Conservation (phyloP, 1,140 invertebrate genomes). For the Magallana ariakensis region DNA sequence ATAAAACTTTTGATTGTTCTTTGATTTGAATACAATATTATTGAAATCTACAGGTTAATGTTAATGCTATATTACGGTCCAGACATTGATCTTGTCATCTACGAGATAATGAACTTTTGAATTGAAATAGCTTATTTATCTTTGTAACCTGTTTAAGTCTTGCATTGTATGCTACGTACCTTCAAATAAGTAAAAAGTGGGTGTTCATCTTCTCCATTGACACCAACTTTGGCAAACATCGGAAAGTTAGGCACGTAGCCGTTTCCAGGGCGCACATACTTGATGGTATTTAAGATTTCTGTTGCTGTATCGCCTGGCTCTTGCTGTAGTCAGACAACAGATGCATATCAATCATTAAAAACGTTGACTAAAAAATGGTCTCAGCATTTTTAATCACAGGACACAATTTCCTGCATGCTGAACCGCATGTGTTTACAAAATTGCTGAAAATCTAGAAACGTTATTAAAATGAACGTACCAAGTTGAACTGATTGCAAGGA, state of each 20-base stretch:
- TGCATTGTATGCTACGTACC: conserved; percentile 74
- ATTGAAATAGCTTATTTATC: no score
- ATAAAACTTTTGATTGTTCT: no score
- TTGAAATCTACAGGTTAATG: no score
- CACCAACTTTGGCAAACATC: conserved; percentile 81
- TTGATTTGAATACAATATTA: no score
- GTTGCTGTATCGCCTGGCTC: conserved; percentile 80
- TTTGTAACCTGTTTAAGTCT: no score
- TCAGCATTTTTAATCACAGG: no score
- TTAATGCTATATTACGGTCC: no score
- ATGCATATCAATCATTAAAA: neutral
- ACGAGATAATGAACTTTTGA: no score
- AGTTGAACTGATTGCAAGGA: conserved; percentile 82
- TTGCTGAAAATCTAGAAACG: neutral
- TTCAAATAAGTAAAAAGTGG: conserved; percentile 83
- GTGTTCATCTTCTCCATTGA: conserved; percentile 83
- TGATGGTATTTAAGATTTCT: conserved; percentile 82
- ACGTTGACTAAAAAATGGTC: no score
- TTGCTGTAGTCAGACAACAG: conserved; percentile 74
- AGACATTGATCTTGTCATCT: no score
- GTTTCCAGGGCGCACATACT: conserved; percentile 83
- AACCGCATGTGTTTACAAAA: no score
- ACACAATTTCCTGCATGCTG: no score
- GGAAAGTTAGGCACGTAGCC: conserved; percentile 82
- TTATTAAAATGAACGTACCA: conserved; percentile 68